These are phyloP conservation scores for Diachasma alloeum DNA, from an alignment of 1,140 invertebrate species.

Conservation along the genomic window DNA sequence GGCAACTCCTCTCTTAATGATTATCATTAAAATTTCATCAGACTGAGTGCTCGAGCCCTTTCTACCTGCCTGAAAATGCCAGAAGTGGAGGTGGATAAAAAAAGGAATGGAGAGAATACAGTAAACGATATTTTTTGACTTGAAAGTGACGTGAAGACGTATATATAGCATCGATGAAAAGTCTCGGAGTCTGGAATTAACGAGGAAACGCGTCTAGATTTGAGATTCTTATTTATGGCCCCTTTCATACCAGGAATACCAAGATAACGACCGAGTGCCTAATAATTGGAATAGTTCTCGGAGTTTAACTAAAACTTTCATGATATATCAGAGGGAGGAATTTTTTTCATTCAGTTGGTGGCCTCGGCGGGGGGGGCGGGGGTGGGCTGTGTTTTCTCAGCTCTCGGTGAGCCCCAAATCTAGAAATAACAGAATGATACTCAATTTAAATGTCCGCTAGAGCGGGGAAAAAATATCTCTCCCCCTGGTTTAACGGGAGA, in stretches of 20 bases:
- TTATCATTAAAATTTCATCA: constrained; percentile 37
- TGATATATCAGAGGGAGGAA: not conserved
- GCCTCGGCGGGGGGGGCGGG: too few species aligned
- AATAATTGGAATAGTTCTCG: constrained; percentile 41
- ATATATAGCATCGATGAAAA: not conserved
- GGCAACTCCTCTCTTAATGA: constrained; percentile 23
- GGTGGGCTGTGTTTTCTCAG: too few species aligned
- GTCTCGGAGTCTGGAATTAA: not conserved
- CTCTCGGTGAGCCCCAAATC: not conserved
- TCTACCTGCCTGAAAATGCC: not conserved
- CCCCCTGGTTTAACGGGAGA: not conserved
- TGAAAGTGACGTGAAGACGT: not conserved
- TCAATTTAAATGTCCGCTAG: not conserved
- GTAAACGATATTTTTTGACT: not conserved
- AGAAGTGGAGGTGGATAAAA: not conserved
- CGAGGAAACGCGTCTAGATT: not conserved
- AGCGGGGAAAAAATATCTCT: not conserved
- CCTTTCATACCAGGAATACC: constrained; percentile 33
- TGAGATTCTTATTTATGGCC: constrained; percentile 16
- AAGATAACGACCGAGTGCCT: constrained; percentile 25
- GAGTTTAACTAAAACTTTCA: not conserved
- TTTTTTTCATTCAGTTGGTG: not conserved
- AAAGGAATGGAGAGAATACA: not conserved
- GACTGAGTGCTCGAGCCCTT: constrained; percentile 26
- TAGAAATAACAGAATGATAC: not conserved